Conservation (phyloP, 2,113 vertebrate species). For the Aramus guarauna region DNA sequence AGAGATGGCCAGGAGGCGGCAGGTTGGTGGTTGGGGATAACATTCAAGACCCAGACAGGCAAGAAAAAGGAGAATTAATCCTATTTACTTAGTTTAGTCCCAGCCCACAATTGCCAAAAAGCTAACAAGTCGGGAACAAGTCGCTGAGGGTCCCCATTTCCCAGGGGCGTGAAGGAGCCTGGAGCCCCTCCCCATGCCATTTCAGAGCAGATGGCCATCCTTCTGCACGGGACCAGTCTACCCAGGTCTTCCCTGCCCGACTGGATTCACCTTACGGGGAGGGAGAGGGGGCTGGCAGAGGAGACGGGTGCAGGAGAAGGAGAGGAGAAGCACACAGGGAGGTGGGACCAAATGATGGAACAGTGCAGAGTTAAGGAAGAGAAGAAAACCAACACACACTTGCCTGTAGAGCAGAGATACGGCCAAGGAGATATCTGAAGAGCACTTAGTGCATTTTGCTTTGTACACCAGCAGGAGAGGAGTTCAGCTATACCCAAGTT, state of each 20-base stretch:
- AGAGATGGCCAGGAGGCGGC: background rate
- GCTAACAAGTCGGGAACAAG: background rate
- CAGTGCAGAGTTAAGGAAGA: background rate
- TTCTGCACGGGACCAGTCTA: background rate
- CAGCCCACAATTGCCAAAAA: background rate
- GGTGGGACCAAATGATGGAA: background rate
- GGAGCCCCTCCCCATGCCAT: background rate
- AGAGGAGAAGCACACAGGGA: background rate
- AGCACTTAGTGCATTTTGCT: background rate
- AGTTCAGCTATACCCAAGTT: background rate
- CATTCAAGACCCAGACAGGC: background rate
- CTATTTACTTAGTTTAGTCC: rapidly evolving
- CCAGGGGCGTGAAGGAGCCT: background rate
- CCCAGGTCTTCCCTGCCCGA: background rate
- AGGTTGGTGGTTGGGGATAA: rapidly evolving
- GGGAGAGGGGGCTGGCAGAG: background rate
- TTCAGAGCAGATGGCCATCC: background rate
- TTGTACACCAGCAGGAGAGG: background rate
- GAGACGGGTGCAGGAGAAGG: background rate
- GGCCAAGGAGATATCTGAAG: background rate
- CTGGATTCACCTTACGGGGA: rapidly evolving
- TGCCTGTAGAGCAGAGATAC: background rate
- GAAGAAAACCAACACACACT: background rate
- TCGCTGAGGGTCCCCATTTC: rapidly evolving
- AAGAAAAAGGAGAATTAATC: background rate